A percentile compares a stretch with the other conserved stretches of the same genome.
These are phyloP conservation scores for Melinopterus prodromus DNA, from an alignment of 2,888 invertebrate genomes.

Conservation along the genomic window DNA sequence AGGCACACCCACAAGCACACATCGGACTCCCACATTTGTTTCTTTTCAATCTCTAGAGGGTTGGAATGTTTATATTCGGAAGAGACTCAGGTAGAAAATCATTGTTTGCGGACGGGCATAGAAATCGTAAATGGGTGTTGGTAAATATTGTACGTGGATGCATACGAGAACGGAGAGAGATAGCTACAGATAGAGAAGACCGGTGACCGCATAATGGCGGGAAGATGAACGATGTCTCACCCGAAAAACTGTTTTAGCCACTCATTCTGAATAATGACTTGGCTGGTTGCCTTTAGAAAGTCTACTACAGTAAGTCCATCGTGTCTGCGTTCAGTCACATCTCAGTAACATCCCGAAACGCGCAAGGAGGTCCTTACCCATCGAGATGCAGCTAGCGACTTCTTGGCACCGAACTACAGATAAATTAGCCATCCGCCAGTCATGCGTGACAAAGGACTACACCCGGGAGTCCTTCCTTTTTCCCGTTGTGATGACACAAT, in stretches of 20 bases:
- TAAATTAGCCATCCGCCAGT: background rate
- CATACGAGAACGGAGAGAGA: background rate
- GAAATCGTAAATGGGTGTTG: constrained; percentile 42
- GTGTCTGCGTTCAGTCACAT: background rate
- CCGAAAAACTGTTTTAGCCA: constrained; percentile 11
- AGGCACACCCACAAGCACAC: background rate
- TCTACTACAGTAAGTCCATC: background rate
- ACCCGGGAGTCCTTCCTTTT: background rate
- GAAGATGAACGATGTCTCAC: constrained; percentile 5
- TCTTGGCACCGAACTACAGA: background rate
- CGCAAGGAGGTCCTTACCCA: background rate
- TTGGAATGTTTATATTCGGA: constrained; percentile 37
- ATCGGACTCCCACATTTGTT: background rate
- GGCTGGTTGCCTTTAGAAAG: constrained; percentile 4
- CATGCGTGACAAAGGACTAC: background rate
- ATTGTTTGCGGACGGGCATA: constrained; percentile 42
- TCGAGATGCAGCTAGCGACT: background rate
- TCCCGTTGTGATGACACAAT: background rate
- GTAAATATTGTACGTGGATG: constrained; percentile 12
- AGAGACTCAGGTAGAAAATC: constrained; percentile 41
- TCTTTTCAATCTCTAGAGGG: constrained; percentile 13
- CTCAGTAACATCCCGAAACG: background rate
- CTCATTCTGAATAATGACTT: background rate
- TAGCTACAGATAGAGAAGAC: background rate
- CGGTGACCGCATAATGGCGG: constrained; percentile 18